Conservation (phyloP, 1,140 invertebrate species). For the Belonocnema kinseyi region DNA sequence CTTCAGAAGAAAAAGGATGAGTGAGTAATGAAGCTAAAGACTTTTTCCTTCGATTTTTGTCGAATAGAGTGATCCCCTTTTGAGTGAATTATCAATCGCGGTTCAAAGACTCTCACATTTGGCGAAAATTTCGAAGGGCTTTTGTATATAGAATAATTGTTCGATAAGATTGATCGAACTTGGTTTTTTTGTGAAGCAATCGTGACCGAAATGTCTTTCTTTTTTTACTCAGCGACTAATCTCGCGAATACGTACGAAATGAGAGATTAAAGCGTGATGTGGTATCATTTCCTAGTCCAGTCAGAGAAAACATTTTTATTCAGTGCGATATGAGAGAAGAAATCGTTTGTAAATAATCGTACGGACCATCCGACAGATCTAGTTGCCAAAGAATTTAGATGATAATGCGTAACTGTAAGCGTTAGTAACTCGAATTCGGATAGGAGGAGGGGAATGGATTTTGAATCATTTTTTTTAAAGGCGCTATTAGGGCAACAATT, state of each 20-base stretch:
- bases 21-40: constrained; percentile 1
- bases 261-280: constrained; percentile 34
- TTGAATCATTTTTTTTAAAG: constrained; percentile 37
- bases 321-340: constrained; percentile 40
- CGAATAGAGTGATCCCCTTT: not conserved
- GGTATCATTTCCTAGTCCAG: constrained; percentile 51
- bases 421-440: constrained; percentile 31
- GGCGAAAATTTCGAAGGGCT: not conserved
- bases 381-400: constrained; percentile 71
- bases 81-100: not conserved
- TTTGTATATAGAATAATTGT: constrained; percentile 16
- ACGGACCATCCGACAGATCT: constrained; percentile 66
- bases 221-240: constrained; percentile 28
- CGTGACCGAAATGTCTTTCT: constrained; percentile 25
- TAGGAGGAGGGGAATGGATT: constrained; percentile 25
- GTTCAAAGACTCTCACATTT: not conserved
- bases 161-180: constrained; percentile 14
- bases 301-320: constrained; percentile 48
- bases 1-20: not conserved
- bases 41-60: not conserved
- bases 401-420: constrained; percentile 50
- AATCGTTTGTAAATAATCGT: constrained; percentile 52
- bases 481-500: not conserved
- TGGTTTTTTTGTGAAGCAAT: not conserved
- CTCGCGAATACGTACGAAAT: constrained; percentile 27